Conservation (phyloP, 2,888 invertebrate species). For the Lottia scabra region DNA sequence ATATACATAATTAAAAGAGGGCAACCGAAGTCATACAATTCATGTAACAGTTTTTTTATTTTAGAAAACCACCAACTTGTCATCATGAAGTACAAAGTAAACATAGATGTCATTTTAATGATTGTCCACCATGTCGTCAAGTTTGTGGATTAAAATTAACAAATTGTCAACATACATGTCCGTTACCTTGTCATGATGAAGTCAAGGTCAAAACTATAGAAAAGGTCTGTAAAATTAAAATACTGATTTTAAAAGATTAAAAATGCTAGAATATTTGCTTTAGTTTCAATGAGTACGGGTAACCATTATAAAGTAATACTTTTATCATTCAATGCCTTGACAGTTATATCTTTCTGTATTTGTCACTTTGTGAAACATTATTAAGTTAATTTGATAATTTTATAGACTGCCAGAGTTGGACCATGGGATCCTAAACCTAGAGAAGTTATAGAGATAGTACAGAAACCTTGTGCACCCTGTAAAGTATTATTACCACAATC, state of each 20-base stretch:
- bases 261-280: no score
- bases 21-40: no score
- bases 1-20: no score
- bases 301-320: no score
- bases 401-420: conserved; percentile 63
- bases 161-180: conserved; percentile 62
- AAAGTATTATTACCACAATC: conserved; percentile 74
- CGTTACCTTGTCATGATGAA: conserved; percentile 60
- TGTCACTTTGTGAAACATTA: neutral
- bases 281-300: no score
- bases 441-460: conserved; percentile 55
- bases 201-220: conserved; percentile 56
- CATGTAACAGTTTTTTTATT: conserved; percentile 14
- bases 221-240: no score
- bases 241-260: no score
- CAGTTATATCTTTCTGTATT: conserved; percentile 6
- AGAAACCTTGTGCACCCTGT: conserved; percentile 71
- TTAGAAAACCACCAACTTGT: conserved; percentile 82
- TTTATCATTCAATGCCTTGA: no score
- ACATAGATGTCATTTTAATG: conserved; percentile 76
- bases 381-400: neutral
- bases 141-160: conserved; percentile 74
- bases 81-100: conserved; percentile 82
- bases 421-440: conserved; percentile 69
- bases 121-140: conserved; percentile 80